A percentile compares a stretch with the other conserved stretches of the same genome.
Conservation (phyloP, 2,888 invertebrate genomes). For the Lacanobia wlatinum region DNA sequence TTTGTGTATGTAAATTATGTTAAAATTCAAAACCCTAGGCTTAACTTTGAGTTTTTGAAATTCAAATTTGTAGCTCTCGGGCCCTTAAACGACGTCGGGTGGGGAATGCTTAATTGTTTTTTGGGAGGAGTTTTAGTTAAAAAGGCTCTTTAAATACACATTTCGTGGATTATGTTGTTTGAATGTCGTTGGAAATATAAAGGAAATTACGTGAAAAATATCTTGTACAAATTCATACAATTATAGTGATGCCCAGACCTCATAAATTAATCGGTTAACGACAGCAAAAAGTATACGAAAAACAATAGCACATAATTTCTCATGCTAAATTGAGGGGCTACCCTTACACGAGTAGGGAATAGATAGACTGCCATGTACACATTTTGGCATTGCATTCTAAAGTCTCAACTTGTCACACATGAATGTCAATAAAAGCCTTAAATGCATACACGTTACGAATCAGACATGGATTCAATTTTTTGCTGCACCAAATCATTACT, state of each 20-base stretch:
- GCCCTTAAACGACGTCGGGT: slow-evolving; percentile 67
- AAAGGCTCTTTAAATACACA: slow-evolving; percentile 50
- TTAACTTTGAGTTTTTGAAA: slow-evolving; percentile 73
- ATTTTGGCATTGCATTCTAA: too few relatives aligned
- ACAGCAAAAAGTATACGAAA: background rate
- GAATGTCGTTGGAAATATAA: slow-evolving; percentile 31
- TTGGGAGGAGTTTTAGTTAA: slow-evolving; percentile 48
- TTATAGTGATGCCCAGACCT: background rate
- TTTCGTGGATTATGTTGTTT: slow-evolving; percentile 49
- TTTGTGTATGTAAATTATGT: slow-evolving; percentile 81
- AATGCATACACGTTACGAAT: background rate
- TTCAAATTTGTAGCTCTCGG: slow-evolving; percentile 74
- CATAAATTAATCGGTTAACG: slow-evolving; percentile 5
- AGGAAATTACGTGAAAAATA: slow-evolving; percentile 39
- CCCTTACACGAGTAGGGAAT: background rate
- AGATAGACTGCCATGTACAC: too few relatives aligned
- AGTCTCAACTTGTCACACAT: too few relatives aligned
- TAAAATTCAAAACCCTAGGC: slow-evolving; percentile 75
- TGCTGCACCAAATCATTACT: too few relatives aligned
- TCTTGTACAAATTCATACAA: slow-evolving; percentile 14
- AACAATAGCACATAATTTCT: background rate
- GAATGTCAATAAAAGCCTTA: too few relatives aligned
- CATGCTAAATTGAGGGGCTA: too few relatives aligned
- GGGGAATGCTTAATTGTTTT: slow-evolving; percentile 73
- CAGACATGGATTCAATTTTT: background rate